phyloP scores from a whole-genome alignment of 2,113 vertebrate genomes.

The Pithys albifrons region DNA sequence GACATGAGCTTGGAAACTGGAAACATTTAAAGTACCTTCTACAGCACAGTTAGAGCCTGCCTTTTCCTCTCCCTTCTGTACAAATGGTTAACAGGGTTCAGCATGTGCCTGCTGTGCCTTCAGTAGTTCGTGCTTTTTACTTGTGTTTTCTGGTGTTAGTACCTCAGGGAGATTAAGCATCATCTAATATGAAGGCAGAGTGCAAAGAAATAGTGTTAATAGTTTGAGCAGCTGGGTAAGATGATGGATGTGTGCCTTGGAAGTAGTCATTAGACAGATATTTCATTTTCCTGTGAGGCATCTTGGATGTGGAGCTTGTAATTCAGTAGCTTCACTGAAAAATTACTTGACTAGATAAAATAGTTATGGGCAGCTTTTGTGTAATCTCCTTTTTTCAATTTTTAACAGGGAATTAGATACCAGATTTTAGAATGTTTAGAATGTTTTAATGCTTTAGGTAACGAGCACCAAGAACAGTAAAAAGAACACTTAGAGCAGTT shows the following conservation, averaged over 20 bases:
- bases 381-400: background rate
- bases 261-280: background rate
- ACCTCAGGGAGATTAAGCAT: background rate
- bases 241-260: background rate
- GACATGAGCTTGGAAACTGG: background rate
- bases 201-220: background rate
- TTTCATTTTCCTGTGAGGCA: background rate
- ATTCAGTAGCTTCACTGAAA: conserved; percentile 12
- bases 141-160: background rate
- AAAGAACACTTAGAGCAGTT: background rate
- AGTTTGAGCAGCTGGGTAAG: background rate
- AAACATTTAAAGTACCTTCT: background rate
- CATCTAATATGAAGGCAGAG: background rate
- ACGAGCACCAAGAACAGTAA: background rate
- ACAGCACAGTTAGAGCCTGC: background rate
- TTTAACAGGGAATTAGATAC: background rate
- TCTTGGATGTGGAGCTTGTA: background rate
- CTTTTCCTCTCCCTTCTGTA: background rate
- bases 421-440: background rate
- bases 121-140: background rate
- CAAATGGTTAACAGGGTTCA: background rate
- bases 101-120: background rate
- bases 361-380: background rate
- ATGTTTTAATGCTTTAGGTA: background rate
- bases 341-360: background rate